These are phyloP conservation scores for Liolophura sinensis DNA, from an alignment of 1,140 invertebrate genomes.

Conservation along the genomic window DNA sequence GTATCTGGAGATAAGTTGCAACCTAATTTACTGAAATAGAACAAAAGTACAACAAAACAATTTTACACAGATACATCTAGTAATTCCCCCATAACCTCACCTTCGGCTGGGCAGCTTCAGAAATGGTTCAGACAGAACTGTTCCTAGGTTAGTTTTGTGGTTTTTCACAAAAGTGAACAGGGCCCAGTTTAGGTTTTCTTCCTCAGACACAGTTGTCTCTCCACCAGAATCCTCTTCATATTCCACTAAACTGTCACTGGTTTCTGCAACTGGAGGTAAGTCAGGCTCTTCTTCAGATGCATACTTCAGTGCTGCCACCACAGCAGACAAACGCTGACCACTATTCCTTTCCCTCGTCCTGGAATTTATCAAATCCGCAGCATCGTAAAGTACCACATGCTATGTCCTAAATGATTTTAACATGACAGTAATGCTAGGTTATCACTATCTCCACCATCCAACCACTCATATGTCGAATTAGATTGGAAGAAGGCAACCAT, in stretches of 20 bases:
- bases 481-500: too few relatives aligned
- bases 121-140: slow-evolving; percentile 81
- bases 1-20: too few relatives aligned
- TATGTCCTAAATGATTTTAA: too few relatives aligned
- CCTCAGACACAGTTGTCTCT: slow-evolving; percentile 38
- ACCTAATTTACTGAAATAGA: too few relatives aligned
- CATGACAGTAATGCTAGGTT: too few relatives aligned
- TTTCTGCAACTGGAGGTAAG: slow-evolving; percentile 28
- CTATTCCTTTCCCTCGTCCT: slow-evolving; percentile 18
- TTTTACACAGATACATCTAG: too few relatives aligned
- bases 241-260: slow-evolving; percentile 26
- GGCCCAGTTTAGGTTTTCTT: slow-evolving; percentile 66
- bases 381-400: too few relatives aligned
- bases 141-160: slow-evolving; percentile 70
- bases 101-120: slow-evolving; percentile 85
- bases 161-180: slow-evolving; percentile 78
- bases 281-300: slow-evolving; percentile 60
- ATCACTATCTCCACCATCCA: too few relatives aligned
- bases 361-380: not conserved
- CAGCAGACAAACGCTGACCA: slow-evolving; percentile 61
- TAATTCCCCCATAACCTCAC: slow-evolving; percentile 36
- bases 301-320: slow-evolving; percentile 67
- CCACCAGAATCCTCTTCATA: slow-evolving; percentile 43
- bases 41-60: too few relatives aligned
- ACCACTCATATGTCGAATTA: too few relatives aligned